phyloP scores from a whole-genome alignment of 2,888 invertebrate genomes.

The Heliconius hortense region DNA sequence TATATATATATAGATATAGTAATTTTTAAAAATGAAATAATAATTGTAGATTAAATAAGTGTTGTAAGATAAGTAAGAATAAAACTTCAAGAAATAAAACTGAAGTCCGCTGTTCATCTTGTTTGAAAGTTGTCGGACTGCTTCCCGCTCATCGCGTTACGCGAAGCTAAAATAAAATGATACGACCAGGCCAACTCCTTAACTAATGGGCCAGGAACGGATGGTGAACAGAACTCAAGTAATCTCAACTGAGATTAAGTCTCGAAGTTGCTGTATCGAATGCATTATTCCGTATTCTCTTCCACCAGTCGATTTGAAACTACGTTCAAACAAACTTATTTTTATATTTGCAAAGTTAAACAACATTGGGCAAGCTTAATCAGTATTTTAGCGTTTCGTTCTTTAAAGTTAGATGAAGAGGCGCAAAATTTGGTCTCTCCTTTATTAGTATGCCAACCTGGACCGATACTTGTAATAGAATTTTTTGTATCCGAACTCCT shows the following conservation, averaged over 20 bases:
- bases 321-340: conserved; percentile 53
- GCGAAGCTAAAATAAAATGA: conserved; percentile 53
- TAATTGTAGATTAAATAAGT: neutral
- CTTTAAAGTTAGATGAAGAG: conserved; percentile 48
- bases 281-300: conserved; percentile 67
- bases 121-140: conserved; percentile 56
- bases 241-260: conserved; percentile 73
- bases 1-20: neutral
- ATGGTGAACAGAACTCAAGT: conserved; percentile 57
- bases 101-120: conserved; percentile 58
- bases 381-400: conserved; percentile 42
- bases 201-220: conserved; percentile 60
- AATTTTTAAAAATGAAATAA: neutral
- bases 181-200: conserved; percentile 55
- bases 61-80: conserved; percentile 43
- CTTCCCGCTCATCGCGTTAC: conserved; percentile 47
- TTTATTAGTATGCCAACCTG: conserved; percentile 46
- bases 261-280: conserved; percentile 67
- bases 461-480: conserved; percentile 43
- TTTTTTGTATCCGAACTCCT: conserved; percentile 40
- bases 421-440: conserved; percentile 33
- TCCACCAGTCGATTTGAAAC: conserved; percentile 48
- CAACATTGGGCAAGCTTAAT: conserved; percentile 44
- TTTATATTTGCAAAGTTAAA: conserved; percentile 50
- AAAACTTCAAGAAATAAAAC: conserved; percentile 53